phyloP scores from a whole-genome alignment of 2,797 vertebrate genomes.

The Hyperoplus lanceolatus region DNA sequence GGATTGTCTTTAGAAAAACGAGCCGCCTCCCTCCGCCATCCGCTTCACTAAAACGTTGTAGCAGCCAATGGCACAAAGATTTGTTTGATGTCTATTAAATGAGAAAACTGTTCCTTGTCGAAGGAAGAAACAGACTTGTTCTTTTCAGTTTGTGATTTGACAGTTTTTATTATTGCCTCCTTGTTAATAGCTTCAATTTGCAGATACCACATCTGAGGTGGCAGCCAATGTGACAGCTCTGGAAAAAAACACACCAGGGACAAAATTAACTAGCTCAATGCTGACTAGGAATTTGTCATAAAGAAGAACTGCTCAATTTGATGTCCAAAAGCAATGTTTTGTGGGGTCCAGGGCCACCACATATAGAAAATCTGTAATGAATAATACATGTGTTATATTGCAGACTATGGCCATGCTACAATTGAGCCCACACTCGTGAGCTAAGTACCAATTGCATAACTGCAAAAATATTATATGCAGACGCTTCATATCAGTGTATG shows the following conservation, averaged over 20 bases:
- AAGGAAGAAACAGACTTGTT: slow-evolving; percentile 47
- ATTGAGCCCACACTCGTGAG: not conserved
- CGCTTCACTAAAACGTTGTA: slow-evolving; percentile 20
- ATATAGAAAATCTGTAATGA: slow-evolving; percentile 12
- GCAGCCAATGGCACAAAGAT: slow-evolving; percentile 32
- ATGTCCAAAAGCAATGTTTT: slow-evolving; percentile 22
- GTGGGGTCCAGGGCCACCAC: not conserved
- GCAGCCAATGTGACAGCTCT: slow-evolving; percentile 28
- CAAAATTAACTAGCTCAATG: slow-evolving; percentile 7
- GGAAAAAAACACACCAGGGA: slow-evolving; percentile 23
- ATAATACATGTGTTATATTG: slow-evolving; percentile 6
- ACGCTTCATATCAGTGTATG: slow-evolving; percentile 13
- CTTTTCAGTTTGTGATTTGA: slow-evolving; percentile 34
- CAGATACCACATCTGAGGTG: slow-evolving; percentile 40
- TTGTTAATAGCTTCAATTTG: slow-evolving; percentile 49
- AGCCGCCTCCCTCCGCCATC: slow-evolving; percentile 29
- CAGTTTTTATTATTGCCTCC: slow-evolving; percentile 34
- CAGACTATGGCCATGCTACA: not conserved
- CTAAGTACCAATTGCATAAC: not conserved
- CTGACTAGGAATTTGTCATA: slow-evolving; percentile 3
- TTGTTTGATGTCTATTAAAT: slow-evolving; percentile 32
- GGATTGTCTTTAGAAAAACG: slow-evolving; percentile 16
- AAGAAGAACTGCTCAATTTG: slow-evolving; percentile 13
- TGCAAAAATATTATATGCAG: slow-evolving; percentile 23
- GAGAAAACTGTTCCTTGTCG: slow-evolving; percentile 28